phyloP scores from a whole-genome alignment of 2,888 invertebrate species.

The Tromatobia lineatoria region DNA sequence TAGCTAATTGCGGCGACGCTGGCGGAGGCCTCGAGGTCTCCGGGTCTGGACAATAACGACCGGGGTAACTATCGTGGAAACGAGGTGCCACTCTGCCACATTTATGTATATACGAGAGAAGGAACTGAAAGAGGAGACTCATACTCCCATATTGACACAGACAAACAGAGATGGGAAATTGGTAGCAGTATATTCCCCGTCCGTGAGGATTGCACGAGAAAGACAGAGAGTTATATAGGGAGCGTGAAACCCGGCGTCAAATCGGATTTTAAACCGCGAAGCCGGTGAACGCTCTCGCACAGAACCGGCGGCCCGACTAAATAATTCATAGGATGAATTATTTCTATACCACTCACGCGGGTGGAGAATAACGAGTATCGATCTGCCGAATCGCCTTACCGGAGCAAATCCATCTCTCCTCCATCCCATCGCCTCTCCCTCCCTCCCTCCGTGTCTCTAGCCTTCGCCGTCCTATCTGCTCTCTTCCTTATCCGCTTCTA shows the following conservation, averaged over 20 bases:
- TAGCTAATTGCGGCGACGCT: slow-evolving; percentile 50
- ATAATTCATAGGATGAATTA: slow-evolving; percentile 83
- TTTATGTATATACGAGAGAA: slow-evolving; percentile 37
- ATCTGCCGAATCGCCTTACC: slow-evolving; percentile 74
- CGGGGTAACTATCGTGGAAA: slow-evolving; percentile 62
- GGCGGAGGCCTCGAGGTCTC: slow-evolving; percentile 48
- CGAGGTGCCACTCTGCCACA: slow-evolving; percentile 62
- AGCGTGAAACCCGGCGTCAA: slow-evolving; percentile 70
- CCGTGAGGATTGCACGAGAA: not conserved
- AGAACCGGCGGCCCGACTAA: slow-evolving; percentile 74
- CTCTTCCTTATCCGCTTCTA: slow-evolving; percentile 5
- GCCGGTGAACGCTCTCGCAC: slow-evolving; percentile 50
- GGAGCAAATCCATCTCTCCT: slow-evolving; percentile 52
- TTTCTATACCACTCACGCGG: slow-evolving; percentile 75
- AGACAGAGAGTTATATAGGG: slow-evolving; percentile 30
- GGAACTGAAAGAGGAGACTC: slow-evolving; percentile 32
- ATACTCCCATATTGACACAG: slow-evolving; percentile 23
- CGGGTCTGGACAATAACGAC: slow-evolving; percentile 64
- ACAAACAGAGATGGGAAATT: slow-evolving; percentile 44
- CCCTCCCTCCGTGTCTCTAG: not conserved
- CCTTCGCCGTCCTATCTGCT: not conserved
- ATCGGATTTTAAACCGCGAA: slow-evolving; percentile 77
- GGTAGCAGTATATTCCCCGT: slow-evolving; percentile 2
- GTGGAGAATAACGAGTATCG: slow-evolving; percentile 75
- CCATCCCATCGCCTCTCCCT: not conserved